Conservation (phyloP, 2,888 invertebrate genomes). For the Neelides folsomi region DNA sequence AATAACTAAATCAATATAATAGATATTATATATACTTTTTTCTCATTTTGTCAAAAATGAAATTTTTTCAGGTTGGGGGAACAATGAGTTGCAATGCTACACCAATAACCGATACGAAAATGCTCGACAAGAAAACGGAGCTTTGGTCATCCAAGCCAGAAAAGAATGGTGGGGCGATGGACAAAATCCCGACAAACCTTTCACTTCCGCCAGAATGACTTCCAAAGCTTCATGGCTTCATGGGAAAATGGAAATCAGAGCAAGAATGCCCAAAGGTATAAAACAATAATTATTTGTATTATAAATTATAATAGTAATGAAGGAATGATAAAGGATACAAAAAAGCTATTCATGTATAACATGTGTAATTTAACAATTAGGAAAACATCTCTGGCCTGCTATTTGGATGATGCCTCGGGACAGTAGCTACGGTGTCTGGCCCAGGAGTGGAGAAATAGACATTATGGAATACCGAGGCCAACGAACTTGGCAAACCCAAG, state of each 20-base stretch:
- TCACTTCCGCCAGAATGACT: conserved; percentile 26
- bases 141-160: conserved; percentile 15
- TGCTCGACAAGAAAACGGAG: conserved; percentile 21
- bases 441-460: conserved; percentile 17
- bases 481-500: conserved; percentile 6
- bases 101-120: conserved; percentile 23
- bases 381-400: conserved; percentile 26
- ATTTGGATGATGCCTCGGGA: conserved; percentile 25
- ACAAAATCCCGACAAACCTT: conserved; percentile 14
- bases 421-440: conserved; percentile 16
- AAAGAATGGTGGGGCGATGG: conserved; percentile 19
- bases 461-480: conserved; percentile 19
- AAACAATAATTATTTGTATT: no score
- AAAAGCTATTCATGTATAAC: no score
- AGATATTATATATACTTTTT: neutral
- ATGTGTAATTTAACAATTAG: no score
- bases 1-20: neutral
- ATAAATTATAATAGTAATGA: no score
- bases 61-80: conserved; percentile 17
- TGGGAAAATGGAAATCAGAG: conserved; percentile 26
- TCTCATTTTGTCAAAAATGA: neutral
- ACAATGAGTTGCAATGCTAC: conserved; percentile 30
- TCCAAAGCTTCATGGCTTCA: conserved; percentile 21
- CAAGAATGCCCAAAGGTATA: conserved; percentile 26
- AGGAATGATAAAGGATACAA: no score